These are phyloP conservation scores for Perca fluviatilis DNA, from an alignment of 2,113 vertebrate species.

Conservation along the genomic window DNA sequence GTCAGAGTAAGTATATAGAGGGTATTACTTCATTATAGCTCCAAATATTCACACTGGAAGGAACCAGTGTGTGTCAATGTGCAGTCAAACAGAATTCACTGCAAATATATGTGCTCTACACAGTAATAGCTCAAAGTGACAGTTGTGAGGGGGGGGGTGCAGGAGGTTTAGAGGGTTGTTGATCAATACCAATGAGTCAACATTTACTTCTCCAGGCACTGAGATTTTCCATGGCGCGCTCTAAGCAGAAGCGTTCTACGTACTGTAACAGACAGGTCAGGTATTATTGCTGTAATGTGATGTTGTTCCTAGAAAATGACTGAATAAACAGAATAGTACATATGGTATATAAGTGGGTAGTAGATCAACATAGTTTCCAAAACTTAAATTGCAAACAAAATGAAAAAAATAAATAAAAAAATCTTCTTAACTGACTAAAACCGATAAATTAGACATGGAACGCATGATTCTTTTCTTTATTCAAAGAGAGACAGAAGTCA, in stretches of 20 bases:
- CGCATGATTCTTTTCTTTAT: background rate
- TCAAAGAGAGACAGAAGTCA: background rate
- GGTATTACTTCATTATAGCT: background rate
- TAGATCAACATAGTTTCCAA: background rate
- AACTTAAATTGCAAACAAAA: background rate
- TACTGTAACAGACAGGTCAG: background rate
- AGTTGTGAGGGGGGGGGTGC: too few relatives aligned
- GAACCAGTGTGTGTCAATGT: too few relatives aligned
- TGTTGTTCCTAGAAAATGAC: background rate
- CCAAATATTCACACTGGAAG: background rate
- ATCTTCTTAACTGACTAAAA: background rate
- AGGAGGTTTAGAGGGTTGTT: background rate
- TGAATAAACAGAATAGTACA: too few relatives aligned
- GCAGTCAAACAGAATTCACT: background rate
- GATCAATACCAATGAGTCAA: conserved; percentile 8
- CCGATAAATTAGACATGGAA: too few relatives aligned
- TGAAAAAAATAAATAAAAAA: too few relatives aligned
- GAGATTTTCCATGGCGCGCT: too few relatives aligned
- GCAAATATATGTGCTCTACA: conserved; percentile 4
- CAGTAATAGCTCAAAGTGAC: background rate
- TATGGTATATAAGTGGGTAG: background rate
- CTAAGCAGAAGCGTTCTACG: background rate
- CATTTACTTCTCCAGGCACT: too few relatives aligned
- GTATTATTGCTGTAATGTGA: background rate
- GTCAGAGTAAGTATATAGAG: background rate